Evolutionary conservation across 1,140 invertebrate species (phyloP), one percentile per base, ranked within the genome.

Genomic region (Drosophila littoralis): DNA sequence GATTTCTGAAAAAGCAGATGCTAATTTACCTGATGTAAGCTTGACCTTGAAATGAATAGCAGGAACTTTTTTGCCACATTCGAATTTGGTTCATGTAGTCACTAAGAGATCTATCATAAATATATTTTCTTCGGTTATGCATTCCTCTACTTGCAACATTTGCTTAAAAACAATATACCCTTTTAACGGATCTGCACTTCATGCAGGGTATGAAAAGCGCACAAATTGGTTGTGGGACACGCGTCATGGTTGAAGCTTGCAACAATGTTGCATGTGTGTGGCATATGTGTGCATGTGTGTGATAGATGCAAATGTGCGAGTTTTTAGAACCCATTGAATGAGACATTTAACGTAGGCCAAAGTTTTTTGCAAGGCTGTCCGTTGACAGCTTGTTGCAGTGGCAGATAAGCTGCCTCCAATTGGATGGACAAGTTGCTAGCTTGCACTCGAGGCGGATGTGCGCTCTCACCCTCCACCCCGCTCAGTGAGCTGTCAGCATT

Each of bases 151-250:
- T 1, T 1, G 2, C 2, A 3, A 22, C 0, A 22, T 22, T 3
- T 22, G 22, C 22, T 5, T 28, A 28, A 28, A 28, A 28, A 2
- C 22, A 28, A 3, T 5, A 48, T 52, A 13, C 50, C 8, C 51
- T 4, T 15, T 36, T 13, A 2, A 13, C 5, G 3, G 12, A n/a
- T 40, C 1, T 1, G 8, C 8, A 6, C 0, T 10, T 32, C 9
- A 13, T 36, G 10, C 33, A 52, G 51, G 33, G 51, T 36, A 46
- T 35, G 36, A 2, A 52, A 35, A 59, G 6, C 48, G 54, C 36
- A 55, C 32, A 69, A 69, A 69, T 69, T 74, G 70, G 63, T 67
- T 67, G 70, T 8, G 17, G 9, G 17, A 43, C 70, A 59, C 64
- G 10, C 22, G 6, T 35, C 15, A n/a, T 17, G 10, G 7, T 36